Evolutionary conservation across 2,888 invertebrate species (phyloP).

Genomic region (Taenaris catops): DNA sequence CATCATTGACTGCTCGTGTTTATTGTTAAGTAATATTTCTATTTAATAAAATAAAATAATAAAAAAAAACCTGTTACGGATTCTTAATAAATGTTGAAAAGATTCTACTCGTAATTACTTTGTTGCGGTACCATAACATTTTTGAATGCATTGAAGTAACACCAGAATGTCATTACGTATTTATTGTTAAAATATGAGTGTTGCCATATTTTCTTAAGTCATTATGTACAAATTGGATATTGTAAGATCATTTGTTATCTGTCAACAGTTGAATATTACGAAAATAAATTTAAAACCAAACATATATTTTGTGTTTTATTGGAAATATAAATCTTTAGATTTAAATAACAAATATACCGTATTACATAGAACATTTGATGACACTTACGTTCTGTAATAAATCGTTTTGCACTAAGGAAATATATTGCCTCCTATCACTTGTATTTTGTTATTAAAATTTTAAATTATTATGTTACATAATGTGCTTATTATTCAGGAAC

Average conservation of each 20-base stretch:
- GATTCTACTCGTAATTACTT: slow-evolving; percentile 16
- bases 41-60: too few species aligned
- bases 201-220: slow-evolving; percentile 80
- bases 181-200: slow-evolving; percentile 76
- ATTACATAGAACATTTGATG: too few species aligned
- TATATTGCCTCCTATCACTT: too few species aligned
- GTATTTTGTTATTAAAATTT: too few species aligned
- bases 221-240: slow-evolving; percentile 79
- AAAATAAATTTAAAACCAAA: slow-evolving; percentile 74
- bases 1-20: slow-evolving; percentile 30
- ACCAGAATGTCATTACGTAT: slow-evolving; percentile 40
- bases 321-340: too few species aligned
- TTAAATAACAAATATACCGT: too few species aligned
- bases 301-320: slow-evolving; percentile 38
- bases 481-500: too few species aligned
- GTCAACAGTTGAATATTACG: slow-evolving; percentile 79
- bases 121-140: slow-evolving; percentile 16
- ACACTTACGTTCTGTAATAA: too few species aligned
- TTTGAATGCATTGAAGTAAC: slow-evolving; percentile 22
- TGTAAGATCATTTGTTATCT: slow-evolving; percentile 79
- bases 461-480: too few species aligned
- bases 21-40: slow-evolving; percentile 33
- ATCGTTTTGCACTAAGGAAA: too few species aligned
- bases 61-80: slow-evolving; percentile 8
- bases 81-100: slow-evolving; percentile 8